Conservation (phyloP, 2,888 invertebrate species). For the Allophyes oxyacanthae region DNA sequence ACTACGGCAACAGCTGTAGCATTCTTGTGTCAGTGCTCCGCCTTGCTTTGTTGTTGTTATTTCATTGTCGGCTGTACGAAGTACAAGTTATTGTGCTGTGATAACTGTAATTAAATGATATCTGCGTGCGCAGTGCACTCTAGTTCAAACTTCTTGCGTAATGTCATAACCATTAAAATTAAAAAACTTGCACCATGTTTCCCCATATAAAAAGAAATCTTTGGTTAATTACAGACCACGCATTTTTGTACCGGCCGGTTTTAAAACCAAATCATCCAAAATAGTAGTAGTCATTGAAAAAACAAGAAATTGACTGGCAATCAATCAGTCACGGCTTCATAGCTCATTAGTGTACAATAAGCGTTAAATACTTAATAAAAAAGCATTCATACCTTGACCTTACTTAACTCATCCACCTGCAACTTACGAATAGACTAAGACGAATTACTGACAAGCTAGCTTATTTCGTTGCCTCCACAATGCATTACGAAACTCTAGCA, state of each 20-base stretch:
- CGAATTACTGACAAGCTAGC: constrained; percentile 13
- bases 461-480: constrained; percentile 15
- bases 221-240: no score
- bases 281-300: constrained; percentile 8
- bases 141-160: constrained; percentile 47
- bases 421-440: constrained; percentile 7
- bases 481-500: constrained; percentile 27
- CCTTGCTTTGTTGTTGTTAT: constrained; percentile 54
- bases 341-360: constrained; percentile 30
- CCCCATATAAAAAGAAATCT: no score
- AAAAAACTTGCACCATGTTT: constrained; percentile 8
- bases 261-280: neutral
- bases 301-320: constrained; percentile 10
- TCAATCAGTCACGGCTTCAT: constrained; percentile 11
- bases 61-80: constrained; percentile 53
- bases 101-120: constrained; percentile 61
- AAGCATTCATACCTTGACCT: constrained; percentile 22
- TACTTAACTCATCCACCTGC: constrained; percentile 3
- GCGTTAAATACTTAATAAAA: constrained; percentile 9
- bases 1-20: constrained; percentile 32
- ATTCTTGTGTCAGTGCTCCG: constrained; percentile 44
- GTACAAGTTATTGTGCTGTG: constrained; percentile 53
- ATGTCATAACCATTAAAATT: constrained; percentile 14
- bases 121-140: constrained; percentile 53
- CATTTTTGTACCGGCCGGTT: no score